phyloP scores from a whole-genome alignment of 2,797 vertebrate species.

The Hafferia zeledoni region DNA sequence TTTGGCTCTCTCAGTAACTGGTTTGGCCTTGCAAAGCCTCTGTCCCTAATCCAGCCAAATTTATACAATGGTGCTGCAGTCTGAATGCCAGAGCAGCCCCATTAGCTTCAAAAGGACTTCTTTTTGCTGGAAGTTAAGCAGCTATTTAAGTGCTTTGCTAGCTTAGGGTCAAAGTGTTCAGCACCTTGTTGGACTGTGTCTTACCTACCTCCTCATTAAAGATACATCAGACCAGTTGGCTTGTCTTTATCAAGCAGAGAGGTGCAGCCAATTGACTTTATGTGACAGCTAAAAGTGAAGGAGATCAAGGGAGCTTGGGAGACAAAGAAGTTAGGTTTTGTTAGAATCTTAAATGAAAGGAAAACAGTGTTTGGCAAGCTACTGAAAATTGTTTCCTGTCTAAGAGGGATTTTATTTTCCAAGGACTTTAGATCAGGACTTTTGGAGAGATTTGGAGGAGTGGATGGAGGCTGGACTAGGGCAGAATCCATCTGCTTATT shows the following conservation, averaged over 20 bases:
- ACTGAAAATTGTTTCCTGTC: conserved; percentile 6
- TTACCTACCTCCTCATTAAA: conserved; percentile 62
- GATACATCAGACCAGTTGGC: conserved; percentile 48
- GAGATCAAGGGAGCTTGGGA: conserved; percentile 59
- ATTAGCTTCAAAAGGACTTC: conserved; percentile 18
- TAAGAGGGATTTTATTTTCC: conserved; percentile 23
- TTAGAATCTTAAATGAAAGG: conserved; percentile 54
- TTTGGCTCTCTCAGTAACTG: background rate
- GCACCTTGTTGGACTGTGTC: conserved; percentile 50
- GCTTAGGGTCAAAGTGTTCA: conserved; percentile 47
- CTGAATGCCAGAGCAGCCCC: conserved; percentile 25
- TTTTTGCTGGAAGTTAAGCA: conserved; percentile 42
- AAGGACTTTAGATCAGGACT: background rate
- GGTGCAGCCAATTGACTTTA: conserved; percentile 60
- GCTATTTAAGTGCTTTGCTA: conserved; percentile 55
- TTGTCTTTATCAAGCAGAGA: conserved; percentile 60
- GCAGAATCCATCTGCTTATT: background rate
- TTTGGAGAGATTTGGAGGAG: conserved; percentile 1
- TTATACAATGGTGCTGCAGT: background rate
- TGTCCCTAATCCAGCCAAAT: background rate
- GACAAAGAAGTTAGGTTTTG: conserved; percentile 57
- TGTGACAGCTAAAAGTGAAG: conserved; percentile 50
- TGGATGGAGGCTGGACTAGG: background rate
- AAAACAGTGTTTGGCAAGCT: background rate
- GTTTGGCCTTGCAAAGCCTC: background rate